Percentiles rank a stretch among this genome's conserved stretches.
Evolutionary conservation across 2,888 invertebrate species (phyloP).

Genomic region (Eupithecia dodoneata): DNA sequence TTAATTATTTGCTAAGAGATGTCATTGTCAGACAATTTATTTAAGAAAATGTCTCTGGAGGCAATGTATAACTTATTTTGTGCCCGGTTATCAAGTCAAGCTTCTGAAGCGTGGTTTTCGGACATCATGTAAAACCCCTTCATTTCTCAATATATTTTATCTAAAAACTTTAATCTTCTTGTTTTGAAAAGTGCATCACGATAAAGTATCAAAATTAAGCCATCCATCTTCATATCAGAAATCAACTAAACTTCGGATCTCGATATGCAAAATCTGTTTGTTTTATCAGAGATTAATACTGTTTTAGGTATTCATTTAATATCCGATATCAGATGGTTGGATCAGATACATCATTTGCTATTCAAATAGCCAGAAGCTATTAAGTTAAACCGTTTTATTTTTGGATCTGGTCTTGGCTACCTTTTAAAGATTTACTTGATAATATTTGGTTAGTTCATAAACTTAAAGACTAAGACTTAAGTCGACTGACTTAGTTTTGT

Average conservation of each 20-base stretch:
- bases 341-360: conserved; percentile 79
- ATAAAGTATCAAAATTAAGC: conserved; percentile 60
- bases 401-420: conserved; percentile 22
- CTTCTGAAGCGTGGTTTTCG: not conserved
- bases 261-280: conserved; percentile 81
- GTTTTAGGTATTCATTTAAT: conserved; percentile 67
- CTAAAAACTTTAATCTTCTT: not conserved
- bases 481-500: not conserved
- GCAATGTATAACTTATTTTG: not conserved
- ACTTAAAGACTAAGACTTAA: too few relatives aligned
- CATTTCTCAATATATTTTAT: not conserved
- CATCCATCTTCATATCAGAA: conserved; percentile 45
- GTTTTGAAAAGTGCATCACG: not conserved
- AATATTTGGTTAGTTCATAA: not conserved
- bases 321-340: conserved; percentile 73
- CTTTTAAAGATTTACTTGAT: conserved; percentile 13
- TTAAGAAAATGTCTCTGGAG: not conserved
- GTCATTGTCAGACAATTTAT: too few relatives aligned
- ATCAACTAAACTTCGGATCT: conserved; percentile 62
- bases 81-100: not conserved
- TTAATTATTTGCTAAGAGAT: too few relatives aligned
- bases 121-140: not conserved
- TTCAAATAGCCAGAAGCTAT: conserved; percentile 73
- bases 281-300: conserved; percentile 72
- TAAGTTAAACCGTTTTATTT: conserved; percentile 42